These are phyloP conservation scores for Clarias fuscus DNA, from an alignment of 2,797 vertebrate genomes.

Conservation along the genomic window DNA sequence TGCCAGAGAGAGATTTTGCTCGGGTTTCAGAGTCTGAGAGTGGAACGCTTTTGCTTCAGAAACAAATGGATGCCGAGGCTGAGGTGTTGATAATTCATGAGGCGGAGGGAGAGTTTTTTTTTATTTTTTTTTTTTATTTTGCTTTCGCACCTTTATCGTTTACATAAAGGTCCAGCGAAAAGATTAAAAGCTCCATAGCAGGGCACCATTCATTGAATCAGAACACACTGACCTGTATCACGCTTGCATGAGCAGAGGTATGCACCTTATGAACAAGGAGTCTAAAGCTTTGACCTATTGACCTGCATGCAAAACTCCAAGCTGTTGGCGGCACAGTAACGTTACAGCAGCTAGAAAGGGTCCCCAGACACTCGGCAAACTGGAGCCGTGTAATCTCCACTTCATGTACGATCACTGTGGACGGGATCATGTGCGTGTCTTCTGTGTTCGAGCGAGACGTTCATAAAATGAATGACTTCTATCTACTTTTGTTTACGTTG, in stretches of 20 bases:
- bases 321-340: not conserved
- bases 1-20: too few relatives aligned
- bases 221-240: too few relatives aligned
- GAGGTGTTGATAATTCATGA: not conserved
- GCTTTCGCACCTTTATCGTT: not conserved
- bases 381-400: too few relatives aligned
- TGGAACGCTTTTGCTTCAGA: not conserved
- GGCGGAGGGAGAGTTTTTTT: not conserved
- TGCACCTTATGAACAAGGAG: not conserved
- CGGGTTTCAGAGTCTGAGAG: not conserved
- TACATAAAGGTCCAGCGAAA: not conserved
- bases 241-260: not conserved
- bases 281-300: not conserved
- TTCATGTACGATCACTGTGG: too few relatives aligned
- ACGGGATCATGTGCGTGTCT: too few relatives aligned
- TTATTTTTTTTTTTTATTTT: not conserved
- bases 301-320: not conserved
- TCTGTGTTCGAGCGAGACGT: too few relatives aligned
- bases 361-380: too few relatives aligned
- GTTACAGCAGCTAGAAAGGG: not conserved
- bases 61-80: not conserved
- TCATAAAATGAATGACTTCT: too few relatives aligned
- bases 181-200: not conserved
- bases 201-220: not conserved
- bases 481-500: too few relatives aligned